Evolutionary conservation across 1,140 invertebrate genomes (phyloP).

Genomic region (Nebria ingens): DNA sequence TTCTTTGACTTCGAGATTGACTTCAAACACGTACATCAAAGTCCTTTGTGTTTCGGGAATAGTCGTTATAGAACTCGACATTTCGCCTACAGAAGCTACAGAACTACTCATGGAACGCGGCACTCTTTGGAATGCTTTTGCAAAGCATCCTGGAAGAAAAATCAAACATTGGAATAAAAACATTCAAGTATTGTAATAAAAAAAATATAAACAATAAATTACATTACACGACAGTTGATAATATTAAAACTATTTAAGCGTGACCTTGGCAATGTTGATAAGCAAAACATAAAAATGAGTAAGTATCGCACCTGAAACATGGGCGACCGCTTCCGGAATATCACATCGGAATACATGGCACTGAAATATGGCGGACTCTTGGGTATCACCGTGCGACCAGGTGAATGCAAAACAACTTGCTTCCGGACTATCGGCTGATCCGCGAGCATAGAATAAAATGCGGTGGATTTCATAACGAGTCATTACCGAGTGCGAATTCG

Average conservation of each 20-base stretch:
- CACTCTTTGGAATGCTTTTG: constrained; percentile 79
- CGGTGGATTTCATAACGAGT: constrained; percentile 82
- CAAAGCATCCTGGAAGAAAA: constrained; percentile 65
- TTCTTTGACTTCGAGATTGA: constrained; percentile 84
- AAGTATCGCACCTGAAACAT: constrained; percentile 47
- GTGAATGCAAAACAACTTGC: constrained; percentile 95
- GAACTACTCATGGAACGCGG: constrained; percentile 64
- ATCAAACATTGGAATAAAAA: background rate
- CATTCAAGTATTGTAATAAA: constrained; percentile 10
- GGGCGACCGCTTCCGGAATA: constrained; percentile 86
- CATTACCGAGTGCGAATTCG: constrained; percentile 71
- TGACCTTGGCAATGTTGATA: no score
- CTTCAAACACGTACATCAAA: constrained; percentile 68
- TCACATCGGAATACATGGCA: constrained; percentile 96
- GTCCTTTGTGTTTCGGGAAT: constrained; percentile 32
- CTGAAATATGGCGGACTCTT: constrained; percentile 84
- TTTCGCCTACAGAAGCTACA: constrained; percentile 38
- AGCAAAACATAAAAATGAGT: no score
- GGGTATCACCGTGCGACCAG: constrained; percentile 83
- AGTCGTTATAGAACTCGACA: constrained; percentile 38
- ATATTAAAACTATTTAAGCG: no score
- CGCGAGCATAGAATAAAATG: constrained; percentile 91
- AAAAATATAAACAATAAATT: background rate
- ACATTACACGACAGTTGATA: no score
- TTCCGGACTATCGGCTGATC: constrained; percentile 70